phyloP scores from a whole-genome alignment of 2,797 vertebrate species.

The Meda fulgida region DNA sequence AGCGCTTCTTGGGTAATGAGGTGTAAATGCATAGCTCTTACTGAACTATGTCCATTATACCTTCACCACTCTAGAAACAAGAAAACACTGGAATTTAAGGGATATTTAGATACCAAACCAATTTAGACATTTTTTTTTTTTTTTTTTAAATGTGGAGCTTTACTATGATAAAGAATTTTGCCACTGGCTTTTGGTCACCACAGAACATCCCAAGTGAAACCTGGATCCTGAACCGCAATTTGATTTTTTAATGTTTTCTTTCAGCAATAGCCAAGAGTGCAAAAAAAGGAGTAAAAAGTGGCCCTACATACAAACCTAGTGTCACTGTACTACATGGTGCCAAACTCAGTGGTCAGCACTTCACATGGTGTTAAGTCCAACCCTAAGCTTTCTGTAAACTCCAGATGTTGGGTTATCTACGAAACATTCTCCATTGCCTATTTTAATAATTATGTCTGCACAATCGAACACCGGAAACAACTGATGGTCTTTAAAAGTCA shows the following conservation, averaged over 20 bases:
- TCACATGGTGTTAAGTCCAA: constrained; percentile 19
- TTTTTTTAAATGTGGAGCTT: background rate
- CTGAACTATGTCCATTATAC: background rate
- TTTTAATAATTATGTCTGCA: background rate
- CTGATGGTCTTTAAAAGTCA: background rate
- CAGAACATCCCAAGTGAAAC: background rate
- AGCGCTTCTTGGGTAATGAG: too few species aligned
- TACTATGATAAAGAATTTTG: background rate
- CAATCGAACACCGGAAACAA: background rate
- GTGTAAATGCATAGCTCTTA: too few species aligned
- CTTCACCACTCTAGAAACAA: background rate
- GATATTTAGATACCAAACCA: background rate
- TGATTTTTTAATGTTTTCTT: too few species aligned
- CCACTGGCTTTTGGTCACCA: background rate
- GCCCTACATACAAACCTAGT: constrained; percentile 9
- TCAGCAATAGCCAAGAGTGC: background rate
- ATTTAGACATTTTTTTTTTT: background rate
- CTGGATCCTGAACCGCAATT: background rate
- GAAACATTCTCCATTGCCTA: constrained; percentile 53
- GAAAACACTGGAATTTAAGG: background rate
- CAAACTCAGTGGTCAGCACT: constrained; percentile 29
- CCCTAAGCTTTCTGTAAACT: constrained; percentile 32
- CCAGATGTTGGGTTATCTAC: constrained; percentile 55
- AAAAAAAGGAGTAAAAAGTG: constrained; percentile 8
- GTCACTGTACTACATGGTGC: constrained; percentile 32